phyloP scores from a whole-genome alignment of 2,113 vertebrate genomes.

The Oreochromis aureus region DNA sequence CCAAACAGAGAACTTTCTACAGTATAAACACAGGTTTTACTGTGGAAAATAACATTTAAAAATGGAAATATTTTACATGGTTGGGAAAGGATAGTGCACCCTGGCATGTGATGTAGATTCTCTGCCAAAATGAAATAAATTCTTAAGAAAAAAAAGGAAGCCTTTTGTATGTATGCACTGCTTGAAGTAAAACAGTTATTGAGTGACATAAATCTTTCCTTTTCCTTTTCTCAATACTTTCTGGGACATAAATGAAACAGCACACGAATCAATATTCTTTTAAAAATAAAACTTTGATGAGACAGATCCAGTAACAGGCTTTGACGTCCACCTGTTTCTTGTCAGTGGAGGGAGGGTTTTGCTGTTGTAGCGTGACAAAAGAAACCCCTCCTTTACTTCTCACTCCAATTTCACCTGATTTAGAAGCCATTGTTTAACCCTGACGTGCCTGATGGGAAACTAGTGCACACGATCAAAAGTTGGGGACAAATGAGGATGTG shows the following conservation, averaged over 20 bases:
- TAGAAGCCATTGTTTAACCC: neutral
- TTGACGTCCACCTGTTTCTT: neutral
- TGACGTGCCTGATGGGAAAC: neutral
- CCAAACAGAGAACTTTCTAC: neutral
- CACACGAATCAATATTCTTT: neutral
- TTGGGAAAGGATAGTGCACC: neutral
- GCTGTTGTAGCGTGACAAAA: neutral
- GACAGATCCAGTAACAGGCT: neutral
- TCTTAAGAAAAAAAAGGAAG: neutral
- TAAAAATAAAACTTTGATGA: neutral
- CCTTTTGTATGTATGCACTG: neutral
- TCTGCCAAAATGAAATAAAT: neutral
- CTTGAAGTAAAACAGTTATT: neutral
- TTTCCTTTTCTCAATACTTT: neutral
- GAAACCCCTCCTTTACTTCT: neutral
- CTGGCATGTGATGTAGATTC: neutral
- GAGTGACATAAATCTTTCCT: neutral
- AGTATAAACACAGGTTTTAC: neutral
- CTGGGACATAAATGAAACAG: neutral
- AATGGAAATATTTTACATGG: neutral
- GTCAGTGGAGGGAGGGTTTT: neutral
- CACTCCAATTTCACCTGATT: neutral
- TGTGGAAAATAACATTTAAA: neutral
- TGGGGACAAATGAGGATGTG: slow-evolving; percentile 10
- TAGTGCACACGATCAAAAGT: neutral